Percentiles rank a stretch among this genome's conserved stretches.
These are phyloP conservation scores for Spodoptera littoralis DNA, from an alignment of 2,888 invertebrate genomes.

Conservation along the genomic window DNA sequence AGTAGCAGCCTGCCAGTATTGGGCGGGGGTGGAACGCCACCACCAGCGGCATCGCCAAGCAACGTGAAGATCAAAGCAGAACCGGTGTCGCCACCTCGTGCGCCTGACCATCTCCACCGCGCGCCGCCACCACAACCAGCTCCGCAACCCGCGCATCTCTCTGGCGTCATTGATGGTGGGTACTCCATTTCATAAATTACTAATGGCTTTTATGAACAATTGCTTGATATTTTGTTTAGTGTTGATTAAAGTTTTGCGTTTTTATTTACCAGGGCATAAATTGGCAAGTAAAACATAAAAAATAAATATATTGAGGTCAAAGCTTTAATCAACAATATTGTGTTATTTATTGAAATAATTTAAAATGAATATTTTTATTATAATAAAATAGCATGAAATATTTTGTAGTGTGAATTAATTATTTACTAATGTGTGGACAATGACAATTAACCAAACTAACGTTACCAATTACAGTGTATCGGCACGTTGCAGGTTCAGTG, in stretches of 20 bases:
- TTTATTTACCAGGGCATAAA: neutral
- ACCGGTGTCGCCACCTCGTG: constrained; percentile 97
- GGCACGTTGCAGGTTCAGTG: constrained; percentile 91
- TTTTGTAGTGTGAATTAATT: constrained; percentile 13
- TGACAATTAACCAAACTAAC: constrained; percentile 48
- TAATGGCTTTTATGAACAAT: constrained; percentile 13
- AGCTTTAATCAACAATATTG: neutral
- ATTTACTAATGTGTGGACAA: constrained; percentile 31
- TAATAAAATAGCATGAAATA: constrained; percentile 17
- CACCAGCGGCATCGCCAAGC: constrained; percentile 93
- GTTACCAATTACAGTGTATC: constrained; percentile 59
- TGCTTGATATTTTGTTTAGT: neutral
- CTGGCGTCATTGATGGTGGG: constrained; percentile 84
- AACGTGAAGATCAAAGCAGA: constrained; percentile 98
- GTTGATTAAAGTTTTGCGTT: neutral
- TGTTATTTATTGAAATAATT: no score
- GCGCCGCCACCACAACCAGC: constrained; percentile 82
- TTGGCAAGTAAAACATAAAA: no score
- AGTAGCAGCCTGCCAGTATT: constrained; percentile 93
- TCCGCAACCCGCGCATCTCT: constrained; percentile 84
- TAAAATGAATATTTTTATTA: constrained; percentile 4
- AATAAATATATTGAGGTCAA: neutral
- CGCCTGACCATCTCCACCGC: constrained; percentile 90
- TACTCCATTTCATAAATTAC: constrained; percentile 22
- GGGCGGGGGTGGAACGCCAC: constrained; percentile 91